Base-by-base conservation (phyloP, 2,888 invertebrate species). In the Apodemia mormo region DNA sequence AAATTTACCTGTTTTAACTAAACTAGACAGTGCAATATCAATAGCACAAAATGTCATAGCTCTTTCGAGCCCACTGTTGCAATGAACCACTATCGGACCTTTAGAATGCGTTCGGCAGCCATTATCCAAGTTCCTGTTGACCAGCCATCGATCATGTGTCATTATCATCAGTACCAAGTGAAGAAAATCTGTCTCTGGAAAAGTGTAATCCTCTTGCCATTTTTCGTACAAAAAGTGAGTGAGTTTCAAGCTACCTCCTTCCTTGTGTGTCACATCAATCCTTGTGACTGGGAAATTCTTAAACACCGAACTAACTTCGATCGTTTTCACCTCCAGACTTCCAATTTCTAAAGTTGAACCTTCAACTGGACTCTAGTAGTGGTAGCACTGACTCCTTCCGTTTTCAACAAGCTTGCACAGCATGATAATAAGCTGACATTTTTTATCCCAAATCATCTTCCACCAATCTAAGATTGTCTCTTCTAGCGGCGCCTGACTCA, bases 401-500 rank as follows among this genome's bases (percentile, higher is more conserved):
- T 22, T 56, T 56, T 56, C 56, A 56, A 56, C 56, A 56, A 29
- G 3, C 56, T 56, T 2, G 56, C 56, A 56, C 56, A 56, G 56
- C 3, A 56, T 56, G 56, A 56, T n/a, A 29, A 56, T 29, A 29
- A 56, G 56, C 56, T 56, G 12, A 56, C 56, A 56, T 56, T 56
- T 56, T 56, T 56, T 9, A 12, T 56, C 56, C 56, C 56, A 56
- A 22, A 56, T 56, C 56, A 56, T 56, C 3, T 8, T 56, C 58
- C 58, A 58, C 58, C 58, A 58, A 29, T 58, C 58, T 58, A n/a
- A 7, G 3, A 58, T 6, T n/a, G 58, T 7, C 58, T 58, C 58
- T 58, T 58, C 58, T 58, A 58, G 58, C 58, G 58, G 58, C 58
- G 58, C 58, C 58, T 58, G 58, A 58, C 58, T 58, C 58, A 58